Evolutionary conservation across 2,113 vertebrate genomes (phyloP), one percentile per base, ranked within the genome.

Genomic region (Brienomyrus brachyistius): DNA sequence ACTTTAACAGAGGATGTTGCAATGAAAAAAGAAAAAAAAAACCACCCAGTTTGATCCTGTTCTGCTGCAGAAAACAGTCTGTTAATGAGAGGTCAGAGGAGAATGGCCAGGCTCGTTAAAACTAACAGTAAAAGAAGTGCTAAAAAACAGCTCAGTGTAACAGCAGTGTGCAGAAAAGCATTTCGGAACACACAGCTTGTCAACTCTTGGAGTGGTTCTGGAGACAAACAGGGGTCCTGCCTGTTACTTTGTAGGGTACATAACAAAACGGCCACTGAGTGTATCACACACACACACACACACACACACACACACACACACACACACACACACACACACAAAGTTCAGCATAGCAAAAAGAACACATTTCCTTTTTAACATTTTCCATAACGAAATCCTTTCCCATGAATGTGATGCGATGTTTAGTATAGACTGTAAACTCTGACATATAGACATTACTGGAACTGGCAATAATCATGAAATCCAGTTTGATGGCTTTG

Each of bases 61-160:
- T 80, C 74, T 80, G 74, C 43, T 35, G 74, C 13, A 40, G 35
- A 80, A 80, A 80, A 80, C 74, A 43, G n/a, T 19, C 3, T 19
- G 74, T 80, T 80, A 80, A 80, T 80, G 74, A 43, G 31, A 80
- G 74, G 74, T 80, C 74, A 80, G 35, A 80, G 74, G 35, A 80
- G 35, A 43, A 80, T 80, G 74, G 35, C 5, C 74, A 43, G 74
- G 15, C 74, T 80, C 13, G 35, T 43, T 43, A 77, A 19, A 40
- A 35, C 74, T 80, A 80, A 80, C 74, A 43, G 74, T 35, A 8
- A 80, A 15, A 80, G 10, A 80, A 43, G 35, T 80, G 31, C 15
- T 5, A 43, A 19, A 17, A 8, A 43, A 80, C 74, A 80, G 62
- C 62, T 31, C 62, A 70, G 62, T 70, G 10, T 70, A 70, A 70